Evolutionary conservation across 2,888 invertebrate species (phyloP).

Genomic region (Caenorhabditis sp.): DNA sequence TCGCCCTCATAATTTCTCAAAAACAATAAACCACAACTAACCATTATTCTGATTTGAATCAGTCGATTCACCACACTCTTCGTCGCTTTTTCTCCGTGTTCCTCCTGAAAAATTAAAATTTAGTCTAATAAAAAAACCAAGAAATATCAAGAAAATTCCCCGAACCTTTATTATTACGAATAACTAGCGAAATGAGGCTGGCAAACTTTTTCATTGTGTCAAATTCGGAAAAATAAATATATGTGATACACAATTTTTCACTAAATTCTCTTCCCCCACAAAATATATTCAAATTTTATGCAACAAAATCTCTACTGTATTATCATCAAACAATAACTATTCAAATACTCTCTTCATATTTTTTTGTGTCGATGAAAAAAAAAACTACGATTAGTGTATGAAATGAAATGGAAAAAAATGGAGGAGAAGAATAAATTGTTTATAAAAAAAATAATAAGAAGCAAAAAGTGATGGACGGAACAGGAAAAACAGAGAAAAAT

Average conservation of each 20-base stretch:
- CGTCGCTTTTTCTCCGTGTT: background rate
- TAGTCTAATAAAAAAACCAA: too few relatives aligned
- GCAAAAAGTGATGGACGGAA: slow-evolving; percentile 5
- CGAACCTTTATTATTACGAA: background rate
- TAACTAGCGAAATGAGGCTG: background rate
- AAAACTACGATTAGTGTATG: background rate
- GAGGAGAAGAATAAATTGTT: slow-evolving; percentile 2
- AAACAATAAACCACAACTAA: too few relatives aligned
- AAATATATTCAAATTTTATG: background rate
- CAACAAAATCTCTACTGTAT: background rate
- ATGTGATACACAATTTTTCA: too few relatives aligned
- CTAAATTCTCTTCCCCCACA: too few relatives aligned
- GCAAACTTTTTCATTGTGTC: background rate
- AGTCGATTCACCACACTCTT: background rate
- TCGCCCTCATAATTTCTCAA: background rate
- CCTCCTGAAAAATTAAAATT: background rate
- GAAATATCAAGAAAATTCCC: too few relatives aligned
- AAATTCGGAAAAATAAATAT: too few relatives aligned
- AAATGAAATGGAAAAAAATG: background rate
- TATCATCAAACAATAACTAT: too few relatives aligned
- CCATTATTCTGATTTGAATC: background rate
- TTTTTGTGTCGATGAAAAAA: background rate
- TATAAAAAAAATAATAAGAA: background rate
- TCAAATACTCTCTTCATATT: slow-evolving; percentile 4
- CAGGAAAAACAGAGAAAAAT: slow-evolving; percentile 16